These are phyloP conservation scores for Leucoraja ocellata DNA, from an alignment of 2,797 vertebrate species.

Conservation along the genomic window DNA sequence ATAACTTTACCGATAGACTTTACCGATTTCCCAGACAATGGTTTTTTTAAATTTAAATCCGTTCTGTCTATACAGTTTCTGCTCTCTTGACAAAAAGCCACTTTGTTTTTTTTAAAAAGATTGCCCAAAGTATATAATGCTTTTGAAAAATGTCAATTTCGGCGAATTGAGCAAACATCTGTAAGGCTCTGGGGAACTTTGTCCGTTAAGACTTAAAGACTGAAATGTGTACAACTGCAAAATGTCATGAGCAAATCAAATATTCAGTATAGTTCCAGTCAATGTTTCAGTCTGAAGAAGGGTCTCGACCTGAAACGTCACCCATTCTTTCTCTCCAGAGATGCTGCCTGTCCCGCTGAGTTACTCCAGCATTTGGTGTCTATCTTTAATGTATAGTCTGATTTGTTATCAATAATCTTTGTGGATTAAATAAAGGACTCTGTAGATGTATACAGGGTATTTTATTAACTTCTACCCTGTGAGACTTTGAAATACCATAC, in stretches of 20 bases:
- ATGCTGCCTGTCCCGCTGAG: too few relatives aligned
- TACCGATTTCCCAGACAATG: not conserved
- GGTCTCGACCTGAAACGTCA: too few relatives aligned
- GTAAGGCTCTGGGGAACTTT: not conserved
- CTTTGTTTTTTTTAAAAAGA: too few relatives aligned
- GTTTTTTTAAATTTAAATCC: not conserved
- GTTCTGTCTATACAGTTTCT: not conserved
- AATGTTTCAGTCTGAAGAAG: not conserved
- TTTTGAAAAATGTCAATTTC: too few relatives aligned
- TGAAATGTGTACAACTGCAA: constrained; percentile 26
- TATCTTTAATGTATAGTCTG: not conserved
- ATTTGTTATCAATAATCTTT: not conserved
- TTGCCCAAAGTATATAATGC: not conserved
- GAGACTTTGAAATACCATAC: not conserved
- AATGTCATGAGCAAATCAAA: not conserved
- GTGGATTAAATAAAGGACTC: not conserved
- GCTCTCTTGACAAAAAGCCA: not conserved
- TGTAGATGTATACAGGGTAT: not conserved
- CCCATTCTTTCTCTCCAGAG: too few relatives aligned
- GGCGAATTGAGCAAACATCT: not conserved
- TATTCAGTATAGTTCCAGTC: not conserved
- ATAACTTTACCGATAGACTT: not conserved
- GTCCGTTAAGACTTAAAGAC: constrained; percentile 22
- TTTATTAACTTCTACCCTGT: not conserved
- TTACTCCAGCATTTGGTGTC: too few relatives aligned